These are phyloP conservation scores for Thysanoteuthis rhombus DNA, from an alignment of 2,888 invertebrate species.

Conservation along the genomic window DNA sequence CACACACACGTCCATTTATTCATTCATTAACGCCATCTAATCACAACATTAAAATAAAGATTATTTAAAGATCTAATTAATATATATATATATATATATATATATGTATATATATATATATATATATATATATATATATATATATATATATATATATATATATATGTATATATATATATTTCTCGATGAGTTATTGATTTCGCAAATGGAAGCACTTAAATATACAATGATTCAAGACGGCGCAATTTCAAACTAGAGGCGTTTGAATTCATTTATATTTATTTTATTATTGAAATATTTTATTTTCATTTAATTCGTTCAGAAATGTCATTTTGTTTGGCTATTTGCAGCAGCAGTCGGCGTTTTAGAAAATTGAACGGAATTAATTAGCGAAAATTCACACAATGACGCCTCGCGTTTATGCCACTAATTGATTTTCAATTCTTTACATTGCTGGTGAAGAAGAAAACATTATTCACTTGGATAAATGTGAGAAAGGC, in stretches of 20 bases:
- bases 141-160: neutral
- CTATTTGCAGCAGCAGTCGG: neutral
- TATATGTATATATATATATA: neutral
- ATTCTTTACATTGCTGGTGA: neutral
- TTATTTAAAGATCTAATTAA: neutral
- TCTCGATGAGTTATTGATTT: conserved; percentile 12
- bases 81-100: neutral
- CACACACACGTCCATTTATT: neutral
- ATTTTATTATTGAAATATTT: neutral
- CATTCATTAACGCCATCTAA: neutral
- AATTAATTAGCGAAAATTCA: neutral
- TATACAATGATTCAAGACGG: neutral
- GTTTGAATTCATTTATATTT: neutral
- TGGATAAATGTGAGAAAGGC: neutral
- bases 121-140: neutral
- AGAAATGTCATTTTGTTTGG: neutral
- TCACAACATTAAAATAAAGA: neutral
- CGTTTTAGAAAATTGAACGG: neutral
- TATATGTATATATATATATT: neutral
- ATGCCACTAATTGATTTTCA: neutral
- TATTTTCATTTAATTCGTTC: neutral
- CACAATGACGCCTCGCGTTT: neutral
- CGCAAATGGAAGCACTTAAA: neutral
- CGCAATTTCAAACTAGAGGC: neutral
- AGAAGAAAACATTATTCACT: neutral